These are phyloP conservation scores for Formicarius rufipectus DNA, from an alignment of 2,113 vertebrate genomes.

Conservation along the genomic window DNA sequence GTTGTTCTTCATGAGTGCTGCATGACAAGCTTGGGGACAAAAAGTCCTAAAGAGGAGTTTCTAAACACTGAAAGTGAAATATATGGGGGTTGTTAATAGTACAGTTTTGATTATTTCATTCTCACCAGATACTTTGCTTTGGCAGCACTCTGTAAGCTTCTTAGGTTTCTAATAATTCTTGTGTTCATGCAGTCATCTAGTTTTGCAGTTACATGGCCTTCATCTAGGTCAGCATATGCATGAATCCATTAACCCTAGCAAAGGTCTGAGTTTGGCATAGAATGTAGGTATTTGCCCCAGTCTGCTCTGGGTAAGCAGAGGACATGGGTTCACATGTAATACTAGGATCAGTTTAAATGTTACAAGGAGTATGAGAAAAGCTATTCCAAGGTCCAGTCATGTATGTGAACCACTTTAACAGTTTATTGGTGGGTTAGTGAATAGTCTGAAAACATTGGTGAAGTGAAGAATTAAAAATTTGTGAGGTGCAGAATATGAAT, in stretches of 20 bases:
- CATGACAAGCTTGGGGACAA: not conserved
- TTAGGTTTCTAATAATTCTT: not conserved
- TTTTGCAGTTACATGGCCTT: not conserved
- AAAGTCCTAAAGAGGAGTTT: not conserved
- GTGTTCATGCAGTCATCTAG: not conserved
- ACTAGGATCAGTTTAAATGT: not conserved
- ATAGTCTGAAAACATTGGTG: not conserved
- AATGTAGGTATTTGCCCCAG: not conserved
- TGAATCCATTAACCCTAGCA: not conserved
- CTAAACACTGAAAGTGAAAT: not conserved
- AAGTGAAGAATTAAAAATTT: not conserved
- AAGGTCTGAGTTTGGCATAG: not conserved
- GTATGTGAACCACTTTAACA: not conserved
- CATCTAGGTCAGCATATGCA: not conserved
- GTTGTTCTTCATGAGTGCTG: constrained; percentile 2
- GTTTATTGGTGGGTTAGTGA: not conserved
- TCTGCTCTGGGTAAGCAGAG: not conserved
- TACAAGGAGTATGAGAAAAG: not conserved
- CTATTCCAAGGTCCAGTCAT: not conserved
- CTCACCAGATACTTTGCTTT: not conserved
- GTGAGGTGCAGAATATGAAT: not conserved
- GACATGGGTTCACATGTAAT: rapidly evolving
- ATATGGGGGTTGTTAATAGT: not conserved
- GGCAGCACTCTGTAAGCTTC: not conserved
- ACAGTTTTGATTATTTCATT: not conserved